phyloP scores from a whole-genome alignment of 2,113 vertebrate genomes.

The human (Homo sapiens) region GRCh38 chr1:44218001-44218500 shows the following conservation, averaged over 20 bases:
- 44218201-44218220: background rate
- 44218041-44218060: background rate
- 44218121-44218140: background rate
- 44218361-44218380: conserved; percentile 98
- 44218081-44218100: background rate
- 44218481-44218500: background rate
- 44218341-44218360: conserved; percentile 98
- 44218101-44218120: background rate
- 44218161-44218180: background rate
- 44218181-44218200: background rate
- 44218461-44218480: conserved; percentile 94
- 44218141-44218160: background rate
- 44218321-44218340: conserved; percentile 98
- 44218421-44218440: conserved; percentile 95
- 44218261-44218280: background rate
- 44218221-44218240: background rate
- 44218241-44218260: background rate
- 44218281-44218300: background rate
- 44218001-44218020: conserved; percentile 16
- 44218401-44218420: conserved; percentile 98
- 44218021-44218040: background rate
- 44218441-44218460: conserved; percentile 98
- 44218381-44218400: conserved; percentile 98
- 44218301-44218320: conserved; percentile 89
- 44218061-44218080: background rate